Percentiles rank a stretch among this genome's conserved stretches.
Conservation (phyloP, 1,140 invertebrate species). For the Berghia stephanieae region DNA sequence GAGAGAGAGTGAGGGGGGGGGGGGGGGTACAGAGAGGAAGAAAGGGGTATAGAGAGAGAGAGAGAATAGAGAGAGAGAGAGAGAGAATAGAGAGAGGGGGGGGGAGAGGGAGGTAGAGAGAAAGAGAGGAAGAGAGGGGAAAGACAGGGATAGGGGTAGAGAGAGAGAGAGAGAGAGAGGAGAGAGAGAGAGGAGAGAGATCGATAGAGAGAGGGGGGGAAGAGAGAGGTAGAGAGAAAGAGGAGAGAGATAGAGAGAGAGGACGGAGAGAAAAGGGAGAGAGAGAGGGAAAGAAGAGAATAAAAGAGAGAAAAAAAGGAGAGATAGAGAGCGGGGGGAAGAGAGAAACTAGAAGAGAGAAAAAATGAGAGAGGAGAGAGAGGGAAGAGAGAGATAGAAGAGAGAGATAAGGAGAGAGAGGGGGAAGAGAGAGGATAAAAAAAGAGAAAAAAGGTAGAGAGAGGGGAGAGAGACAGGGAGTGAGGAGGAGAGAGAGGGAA, state of each 20-base stretch:
- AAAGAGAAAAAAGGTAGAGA: background rate
- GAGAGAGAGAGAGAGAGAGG: background rate
- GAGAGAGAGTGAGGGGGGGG: background rate
- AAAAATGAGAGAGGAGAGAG: background rate
- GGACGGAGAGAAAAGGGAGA: background rate
- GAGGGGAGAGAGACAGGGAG: background rate
- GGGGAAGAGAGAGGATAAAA: background rate
- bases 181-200: background rate
- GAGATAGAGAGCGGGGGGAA: background rate
- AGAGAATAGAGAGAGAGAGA: background rate
- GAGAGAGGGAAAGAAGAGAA: background rate
- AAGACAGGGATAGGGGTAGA: background rate
- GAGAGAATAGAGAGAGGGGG: conserved; percentile 15
- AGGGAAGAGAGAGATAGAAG: background rate
- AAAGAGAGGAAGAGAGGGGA: background rate
- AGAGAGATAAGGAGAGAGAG: conserved; percentile 28
- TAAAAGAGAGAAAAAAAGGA: background rate
- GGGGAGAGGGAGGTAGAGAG: background rate
- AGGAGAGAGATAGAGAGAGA: conserved; percentile 1
- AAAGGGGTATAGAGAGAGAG: background rate
- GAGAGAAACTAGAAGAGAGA: background rate
- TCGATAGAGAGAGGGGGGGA: background rate
- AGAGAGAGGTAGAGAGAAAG: background rate
- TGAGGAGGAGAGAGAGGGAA: background rate
- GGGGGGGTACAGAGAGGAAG: background rate